These are phyloP conservation scores for Cherax destructor DNA, from an alignment of 1,140 invertebrate species.

Conservation along the genomic window DNA sequence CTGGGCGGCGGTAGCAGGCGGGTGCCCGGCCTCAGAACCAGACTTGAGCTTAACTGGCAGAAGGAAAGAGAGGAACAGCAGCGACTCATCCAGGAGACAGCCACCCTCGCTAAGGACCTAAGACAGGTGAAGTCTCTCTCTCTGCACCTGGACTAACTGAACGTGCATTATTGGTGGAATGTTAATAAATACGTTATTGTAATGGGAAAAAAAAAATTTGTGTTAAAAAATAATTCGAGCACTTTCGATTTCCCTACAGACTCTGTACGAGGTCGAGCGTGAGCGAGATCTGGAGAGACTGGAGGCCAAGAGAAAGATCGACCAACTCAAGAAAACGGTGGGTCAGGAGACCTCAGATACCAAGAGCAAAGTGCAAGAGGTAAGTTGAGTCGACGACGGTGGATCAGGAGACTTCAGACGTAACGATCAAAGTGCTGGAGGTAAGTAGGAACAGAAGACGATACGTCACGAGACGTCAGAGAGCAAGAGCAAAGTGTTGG, in stretches of 20 bases:
- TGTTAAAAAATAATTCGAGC: no score
- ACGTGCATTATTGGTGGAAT: no score
- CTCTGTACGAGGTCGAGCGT: slow-evolving; percentile 82
- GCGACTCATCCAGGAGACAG: slow-evolving; percentile 90
- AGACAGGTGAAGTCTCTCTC: slow-evolving; percentile 41
- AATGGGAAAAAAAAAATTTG: no score
- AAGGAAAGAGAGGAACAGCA: slow-evolving; percentile 96
- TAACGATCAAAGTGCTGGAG: no score
- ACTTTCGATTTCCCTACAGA: slow-evolving; percentile 37
- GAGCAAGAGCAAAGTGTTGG: no score
- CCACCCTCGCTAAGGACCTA: slow-evolving; percentile 91
- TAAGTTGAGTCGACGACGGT: slow-evolving; percentile 70
- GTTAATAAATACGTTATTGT: no score
- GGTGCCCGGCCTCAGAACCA: slow-evolving; percentile 88
- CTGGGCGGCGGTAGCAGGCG: slow-evolving; percentile 81
- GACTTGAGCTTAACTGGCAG: slow-evolving; percentile 95
- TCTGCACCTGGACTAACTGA: not conserved
- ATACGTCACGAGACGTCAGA: no score
- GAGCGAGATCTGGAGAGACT: slow-evolving; percentile 92
- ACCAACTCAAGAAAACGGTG: slow-evolving; percentile 87
- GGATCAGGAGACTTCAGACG: not conserved
- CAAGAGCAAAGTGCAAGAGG: slow-evolving; percentile 86
- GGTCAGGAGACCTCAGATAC: slow-evolving; percentile 94
- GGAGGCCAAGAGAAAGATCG: slow-evolving; percentile 88
- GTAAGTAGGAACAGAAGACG: no score